Evolutionary conservation across 2,888 invertebrate genomes (phyloP), one percentile per base, ranked within the genome.

Genomic region (Drosophila atripex): DNA sequence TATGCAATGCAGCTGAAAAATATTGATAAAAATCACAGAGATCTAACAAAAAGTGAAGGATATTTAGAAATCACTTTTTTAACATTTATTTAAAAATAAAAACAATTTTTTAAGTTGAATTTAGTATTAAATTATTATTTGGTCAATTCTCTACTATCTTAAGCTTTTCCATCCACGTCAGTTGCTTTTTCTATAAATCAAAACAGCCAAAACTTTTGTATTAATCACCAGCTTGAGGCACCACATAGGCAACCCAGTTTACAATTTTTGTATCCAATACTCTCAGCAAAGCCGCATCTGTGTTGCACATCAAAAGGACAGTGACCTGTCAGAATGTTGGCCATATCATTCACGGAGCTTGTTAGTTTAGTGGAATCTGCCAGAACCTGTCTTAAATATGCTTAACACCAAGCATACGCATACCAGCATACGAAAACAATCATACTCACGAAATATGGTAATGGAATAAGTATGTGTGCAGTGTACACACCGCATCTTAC

Each of bases 311-410:
- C 43, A 35, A 45, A 63, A 63, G 3, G 21, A 14, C 32, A 43
- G 50, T 28, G 12, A 46, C 30, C 38, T 65, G 65, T 23, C 63
- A 30, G 35, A 18, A n/a, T 18, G 25, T 16, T 35, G 3, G 43
- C 3, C 16, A 38, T 35, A 23, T 16, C 28, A 11, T 28, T 16
- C 28, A 8, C 35, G 9, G 50, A 11, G n/a, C 18, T 35, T 14
- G n/a, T 7, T 7, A 14, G 14, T 14, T 35, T 14, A 6, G 35
- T 6, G 14, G 18, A 41, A 21, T 51, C 65, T 11, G 14, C 28
- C 9, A 18, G 8, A 43, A 28, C 63, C 35, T 35, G 9, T 28
- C 18, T 25, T 3, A 28, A 35, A 43, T 35, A 14, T 35, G 43
- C 18, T 50, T 14, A 51, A 4, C 51, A 25, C 32, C 23, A 14